Evolutionary conservation across 2,797 vertebrate species (phyloP), one percentile per base, ranked within the genome.

Genomic region (Masticophis lateralis): DNA sequence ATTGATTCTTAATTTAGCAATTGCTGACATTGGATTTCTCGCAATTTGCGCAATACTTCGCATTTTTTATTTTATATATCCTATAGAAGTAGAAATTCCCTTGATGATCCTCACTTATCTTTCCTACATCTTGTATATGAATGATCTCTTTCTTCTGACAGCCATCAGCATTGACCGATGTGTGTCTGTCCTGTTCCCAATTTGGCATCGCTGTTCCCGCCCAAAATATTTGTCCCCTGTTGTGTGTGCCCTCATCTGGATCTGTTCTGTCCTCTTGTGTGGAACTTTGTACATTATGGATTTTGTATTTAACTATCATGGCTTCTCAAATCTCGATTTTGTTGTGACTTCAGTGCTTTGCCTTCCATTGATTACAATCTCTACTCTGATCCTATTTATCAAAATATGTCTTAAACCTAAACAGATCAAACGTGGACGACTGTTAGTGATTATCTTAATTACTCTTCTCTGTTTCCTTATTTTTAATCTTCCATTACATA

Each of bases 151-250:
- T 90, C 95, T 97, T n/a, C 90, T 96, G 89, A 94, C 94, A 0
- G 87, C 95, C 61, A 94, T 96, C 93, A 95, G 96, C 10, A 83
- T 97, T 10, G 93, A 97, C 63, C 43, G 92, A 20, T 95, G 93
- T 91, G 92, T 96, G 13, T 95, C 92, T 0, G 94, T 95, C 57
- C 92, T 94, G 1, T 95, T 87, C 20, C 95, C 95, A 1, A 93
- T 94, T 57, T 96, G 95, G 95, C 95, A 96, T 89, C 94, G 87
- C 53, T 94, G 94, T 60, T 90, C 61, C 13, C 59, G 92, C 6
- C 94, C 95, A 3, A 90, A 90, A 79, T 69, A 91, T 57, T 94
- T 94, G 22, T 95, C 95, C 2, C 37, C 94, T 9, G 63, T 53
- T 20, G 28, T 91, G 14, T 96, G 94, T 28, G 43, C 10, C 0